Percentiles rank a stretch among this genome's conserved stretches.
Evolutionary conservation across 2,113 vertebrate species (phyloP).

Genomic region (Trogon surrucura): DNA sequence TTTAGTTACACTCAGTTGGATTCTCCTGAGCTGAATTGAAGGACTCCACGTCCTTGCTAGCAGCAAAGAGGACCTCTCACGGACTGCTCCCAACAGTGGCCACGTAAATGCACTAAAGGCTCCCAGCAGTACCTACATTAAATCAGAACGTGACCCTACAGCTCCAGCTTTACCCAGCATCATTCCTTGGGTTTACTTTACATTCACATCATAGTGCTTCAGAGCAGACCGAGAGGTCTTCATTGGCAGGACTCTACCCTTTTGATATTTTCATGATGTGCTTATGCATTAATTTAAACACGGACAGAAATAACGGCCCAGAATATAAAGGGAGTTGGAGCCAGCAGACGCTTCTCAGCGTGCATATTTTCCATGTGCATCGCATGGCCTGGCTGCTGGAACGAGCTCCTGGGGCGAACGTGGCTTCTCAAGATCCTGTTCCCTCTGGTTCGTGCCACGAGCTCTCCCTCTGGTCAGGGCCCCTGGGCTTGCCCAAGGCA

Average conservation of each 20-base stretch:
- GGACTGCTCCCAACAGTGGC: fast-evolving
- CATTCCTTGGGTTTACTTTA: neutral
- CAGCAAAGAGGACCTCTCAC: neutral
- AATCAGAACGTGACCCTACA: neutral
- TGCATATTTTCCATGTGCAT: neutral
- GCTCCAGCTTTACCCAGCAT: neutral
- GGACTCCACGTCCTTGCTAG: neutral
- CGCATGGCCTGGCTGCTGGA: neutral
- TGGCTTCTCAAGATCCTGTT: neutral
- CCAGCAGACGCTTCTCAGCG: neutral
- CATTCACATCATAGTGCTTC: neutral
- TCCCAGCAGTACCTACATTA: neutral
- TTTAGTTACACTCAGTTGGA: neutral
- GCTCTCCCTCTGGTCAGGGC: neutral
- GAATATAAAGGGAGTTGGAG: neutral
- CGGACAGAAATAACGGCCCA: neutral
- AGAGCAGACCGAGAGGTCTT: neutral
- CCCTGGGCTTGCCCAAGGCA: neutral
- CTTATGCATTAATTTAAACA: neutral
- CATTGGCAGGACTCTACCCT: fast-evolving
- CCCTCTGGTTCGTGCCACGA: neutral
- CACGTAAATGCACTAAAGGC: neutral
- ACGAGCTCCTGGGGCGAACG: neutral
- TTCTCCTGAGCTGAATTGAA: neutral
- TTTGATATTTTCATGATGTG: neutral